Evolutionary conservation across 2,888 invertebrate species (phyloP), one percentile per base, ranked within the genome.

Genomic region (Ophioninae sp.): DNA sequence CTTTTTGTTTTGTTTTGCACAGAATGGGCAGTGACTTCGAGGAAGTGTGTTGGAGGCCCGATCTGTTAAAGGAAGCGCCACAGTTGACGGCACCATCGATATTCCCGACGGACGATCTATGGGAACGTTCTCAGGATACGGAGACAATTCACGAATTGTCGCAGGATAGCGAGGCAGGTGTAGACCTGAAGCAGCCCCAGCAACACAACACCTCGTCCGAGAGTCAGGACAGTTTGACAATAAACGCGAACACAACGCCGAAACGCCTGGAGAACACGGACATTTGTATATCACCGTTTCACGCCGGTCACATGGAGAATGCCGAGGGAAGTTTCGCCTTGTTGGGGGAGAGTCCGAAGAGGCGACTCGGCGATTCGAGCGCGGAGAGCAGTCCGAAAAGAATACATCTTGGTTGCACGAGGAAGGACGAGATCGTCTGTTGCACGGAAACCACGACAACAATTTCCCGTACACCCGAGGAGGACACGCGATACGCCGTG

Each of bases 21-120:
- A 95, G 95, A 88, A 91, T 95, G 90, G 94, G 94, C 22, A 93
- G 93, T 44, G 92, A 90, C 64, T 95, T 94, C 93, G 93, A 93
- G 76, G 94, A 95, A 86, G 93, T 94, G 17, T 94, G 95, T 77
- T 94, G 93, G 92, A 91, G 92, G 56, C 89, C 93, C 58, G 91
- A 92, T 72, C 88, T 93, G 20, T 88, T 95, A 23, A 91, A 92
- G 22, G 94, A 95, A 90, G 92, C 94, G 3, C 88, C 92, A 0
- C 93, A 93, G 75, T 90, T 95, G 9, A 89, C 94, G 10, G 93
- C 94, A 1, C 88, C 91, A 41, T 88, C 91, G 65, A 86, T 88
- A 59, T 89, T 86, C 79, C 86, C 89, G 13, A 79, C 87, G 6
- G 91, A 90, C 61, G 91, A 92, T 83, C 86, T 89, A 1, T 92